Evolutionary conservation across 2,888 invertebrate genomes (phyloP).

Genomic region (Stenotaenia linearis): DNA sequence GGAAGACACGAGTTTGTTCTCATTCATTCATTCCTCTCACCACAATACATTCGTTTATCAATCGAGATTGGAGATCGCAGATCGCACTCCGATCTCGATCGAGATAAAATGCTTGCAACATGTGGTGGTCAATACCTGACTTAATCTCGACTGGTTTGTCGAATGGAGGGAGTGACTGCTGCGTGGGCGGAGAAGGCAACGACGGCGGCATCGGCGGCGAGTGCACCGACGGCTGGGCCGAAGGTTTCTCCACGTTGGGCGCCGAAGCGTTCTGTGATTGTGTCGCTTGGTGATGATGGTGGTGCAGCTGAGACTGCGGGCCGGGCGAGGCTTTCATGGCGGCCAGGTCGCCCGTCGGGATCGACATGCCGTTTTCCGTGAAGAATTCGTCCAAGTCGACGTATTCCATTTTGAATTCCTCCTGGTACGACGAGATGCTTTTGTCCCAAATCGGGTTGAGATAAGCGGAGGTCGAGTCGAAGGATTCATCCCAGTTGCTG

Average conservation of each 20-base stretch:
- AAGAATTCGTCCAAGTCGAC: slow-evolving; percentile 96
- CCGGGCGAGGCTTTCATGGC: not conserved
- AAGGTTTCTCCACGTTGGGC: not conserved
- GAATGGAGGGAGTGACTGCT: slow-evolving; percentile 24
- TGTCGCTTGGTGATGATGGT: slow-evolving; percentile 10
- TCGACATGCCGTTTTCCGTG: slow-evolving; percentile 88
- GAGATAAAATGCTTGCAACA: not conserved
- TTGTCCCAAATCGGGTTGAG: slow-evolving; percentile 95
- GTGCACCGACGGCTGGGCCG: slow-evolving; percentile 11
- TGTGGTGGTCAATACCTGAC: not conserved
- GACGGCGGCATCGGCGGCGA: slow-evolving; percentile 24
- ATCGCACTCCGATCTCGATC: not conserved
- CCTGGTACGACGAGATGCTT: slow-evolving; percentile 69
- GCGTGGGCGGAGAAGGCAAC: slow-evolving; percentile 19
- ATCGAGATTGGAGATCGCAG: not conserved
- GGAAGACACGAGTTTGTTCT: no score
- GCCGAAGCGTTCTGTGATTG: not conserved
- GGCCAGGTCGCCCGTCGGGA: slow-evolving; percentile 42
- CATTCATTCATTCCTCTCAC: no score
- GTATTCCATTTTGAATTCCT: slow-evolving; percentile 79
- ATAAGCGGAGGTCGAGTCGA: slow-evolving; percentile 90
- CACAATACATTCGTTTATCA: no score
- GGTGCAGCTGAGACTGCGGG: not conserved
- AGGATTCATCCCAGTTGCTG: slow-evolving; percentile 64
- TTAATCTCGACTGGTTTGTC: slow-evolving; percentile 21